Evolutionary conservation across 1,140 invertebrate genomes (phyloP), one percentile per base, ranked within the genome.

Genomic region (Doryteuthis pealeii): DNA sequence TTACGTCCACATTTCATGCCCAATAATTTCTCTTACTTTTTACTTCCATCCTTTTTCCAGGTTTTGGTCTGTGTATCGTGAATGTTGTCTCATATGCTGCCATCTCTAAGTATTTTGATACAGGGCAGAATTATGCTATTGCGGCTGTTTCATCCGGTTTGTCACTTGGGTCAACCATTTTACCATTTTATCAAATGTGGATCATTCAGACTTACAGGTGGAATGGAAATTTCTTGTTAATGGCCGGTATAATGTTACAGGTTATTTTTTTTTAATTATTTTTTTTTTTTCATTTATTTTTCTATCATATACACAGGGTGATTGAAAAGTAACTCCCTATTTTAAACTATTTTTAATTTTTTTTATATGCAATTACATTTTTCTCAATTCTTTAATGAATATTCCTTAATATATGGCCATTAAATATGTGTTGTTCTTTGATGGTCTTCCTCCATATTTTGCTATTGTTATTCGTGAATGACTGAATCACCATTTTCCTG

Each of bases 211-310:
- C 6, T 22, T 62, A 62, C 18, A 28, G 54, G 6, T 62, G 54
- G 54, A 62, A 62, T 62, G 54, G 54, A n/a, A 62, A 62, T 22
- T 62, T 62, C 18, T 28, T 62, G 26, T 28, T 62, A 62, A 62
- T 62, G 54, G 10, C 54, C 18, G 54, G 54, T 28, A 22, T 62
- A 62, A 62, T 62, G 18, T 62, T 62, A 18, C 54, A 62, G 26
- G 54, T 62, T 14, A 62, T 62, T 62, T 49, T 0, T 49, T 49
- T 49, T 15, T 49, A 22, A 49, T 49, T 49, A 22, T 49, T 49
- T 49, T 49, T 12, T 49, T 49, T 49, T 49, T 49, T 49, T 49
- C 12, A 22, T 62, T 22, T 22, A 62, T 40, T 40, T 40, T 40
- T 10, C 3, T 5, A 40, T 40, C 4, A 40, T 40, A 40, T 40